Evolutionary conservation across 2,888 invertebrate genomes (phyloP).

Genomic region (Thera obeliscata): DNA sequence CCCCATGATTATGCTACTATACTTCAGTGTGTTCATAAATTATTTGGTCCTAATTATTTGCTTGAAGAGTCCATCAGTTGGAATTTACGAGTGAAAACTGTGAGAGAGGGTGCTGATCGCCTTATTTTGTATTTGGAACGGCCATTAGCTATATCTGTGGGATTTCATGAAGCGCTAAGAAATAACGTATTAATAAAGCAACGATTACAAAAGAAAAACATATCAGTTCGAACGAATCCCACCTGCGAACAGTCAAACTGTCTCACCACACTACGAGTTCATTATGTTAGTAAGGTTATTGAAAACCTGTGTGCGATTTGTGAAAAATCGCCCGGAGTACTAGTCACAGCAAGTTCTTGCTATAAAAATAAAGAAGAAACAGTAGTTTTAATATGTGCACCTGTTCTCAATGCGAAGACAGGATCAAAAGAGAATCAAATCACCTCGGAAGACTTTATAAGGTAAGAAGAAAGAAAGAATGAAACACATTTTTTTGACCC

Average conservation of each 20-base stretch:
- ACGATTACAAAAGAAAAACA: constrained; percentile 43
- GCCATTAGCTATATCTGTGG: constrained; percentile 54
- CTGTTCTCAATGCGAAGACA: constrained; percentile 84
- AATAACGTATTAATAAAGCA: constrained; percentile 53
- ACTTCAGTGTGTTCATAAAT: constrained; percentile 60
- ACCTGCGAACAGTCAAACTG: constrained; percentile 54
- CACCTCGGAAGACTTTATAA: constrained; percentile 80
- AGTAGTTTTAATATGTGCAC: constrained; percentile 80
- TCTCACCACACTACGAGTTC: constrained; percentile 64
- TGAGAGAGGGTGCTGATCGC: constrained; percentile 69
- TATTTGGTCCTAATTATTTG: constrained; percentile 55
- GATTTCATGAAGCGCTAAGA: constrained; percentile 54
- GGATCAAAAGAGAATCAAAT: constrained; percentile 79
- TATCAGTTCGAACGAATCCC: constrained; percentile 53
- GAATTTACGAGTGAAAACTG: constrained; percentile 72
- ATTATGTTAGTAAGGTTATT: constrained; percentile 59
- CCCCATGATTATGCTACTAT: constrained; percentile 45
- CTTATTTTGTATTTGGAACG: constrained; percentile 83
- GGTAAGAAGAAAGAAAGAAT: constrained; percentile 52
- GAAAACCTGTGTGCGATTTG: constrained; percentile 59
- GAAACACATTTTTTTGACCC: too few species aligned
- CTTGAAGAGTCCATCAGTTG: constrained; percentile 73
- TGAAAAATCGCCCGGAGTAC: constrained; percentile 41
- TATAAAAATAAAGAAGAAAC: constrained; percentile 46
- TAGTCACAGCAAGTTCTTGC: constrained; percentile 73